Evolutionary conservation across 2,888 invertebrate species (phyloP).

Genomic region (Danaus chrysippus): DNA sequence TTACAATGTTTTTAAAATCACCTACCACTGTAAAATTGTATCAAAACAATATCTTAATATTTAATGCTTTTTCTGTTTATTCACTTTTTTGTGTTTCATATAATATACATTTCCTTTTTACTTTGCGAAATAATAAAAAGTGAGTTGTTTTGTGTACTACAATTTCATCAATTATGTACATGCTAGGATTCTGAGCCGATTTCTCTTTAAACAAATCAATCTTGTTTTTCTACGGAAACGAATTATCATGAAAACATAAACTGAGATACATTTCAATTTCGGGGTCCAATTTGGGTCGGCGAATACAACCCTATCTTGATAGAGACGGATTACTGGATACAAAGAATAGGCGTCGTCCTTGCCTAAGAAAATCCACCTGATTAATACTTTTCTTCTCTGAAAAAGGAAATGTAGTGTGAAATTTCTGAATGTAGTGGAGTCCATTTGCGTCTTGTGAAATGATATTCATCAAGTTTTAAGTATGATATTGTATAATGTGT

Average conservation of each 20-base stretch:
- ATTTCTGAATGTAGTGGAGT: conserved; percentile 14
- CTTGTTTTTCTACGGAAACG: conserved; percentile 28
- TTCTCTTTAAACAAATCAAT: conserved; percentile 24
- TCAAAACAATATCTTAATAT: no score
- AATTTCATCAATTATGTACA: background rate
- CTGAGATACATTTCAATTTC: conserved; percentile 27
- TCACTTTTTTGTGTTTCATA: no score
- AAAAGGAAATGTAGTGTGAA: conserved; percentile 28
- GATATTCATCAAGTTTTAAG: conserved; percentile 11
- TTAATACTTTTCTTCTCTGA: conserved; percentile 49
- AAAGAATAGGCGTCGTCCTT: conserved; percentile 48
- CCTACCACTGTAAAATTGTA: no score
- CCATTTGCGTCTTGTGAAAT: conserved; percentile 18
- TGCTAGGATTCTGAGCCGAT: conserved; percentile 10
- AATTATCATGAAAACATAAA: conserved; percentile 33
- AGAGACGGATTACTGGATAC: conserved; percentile 62
- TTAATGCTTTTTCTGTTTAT: no score
- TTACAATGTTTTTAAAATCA: background rate
- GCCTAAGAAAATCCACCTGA: conserved; percentile 50
- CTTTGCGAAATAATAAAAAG: no score
- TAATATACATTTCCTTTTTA: no score
- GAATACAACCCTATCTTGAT: conserved; percentile 66
- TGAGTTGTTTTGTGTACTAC: background rate
- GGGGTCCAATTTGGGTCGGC: conserved; percentile 40
- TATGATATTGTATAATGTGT: conserved; percentile 7